Evolutionary conservation across 2,888 invertebrate genomes (phyloP), one percentile per base, ranked within the genome.

Genomic region (Calameuta pallipes): DNA sequence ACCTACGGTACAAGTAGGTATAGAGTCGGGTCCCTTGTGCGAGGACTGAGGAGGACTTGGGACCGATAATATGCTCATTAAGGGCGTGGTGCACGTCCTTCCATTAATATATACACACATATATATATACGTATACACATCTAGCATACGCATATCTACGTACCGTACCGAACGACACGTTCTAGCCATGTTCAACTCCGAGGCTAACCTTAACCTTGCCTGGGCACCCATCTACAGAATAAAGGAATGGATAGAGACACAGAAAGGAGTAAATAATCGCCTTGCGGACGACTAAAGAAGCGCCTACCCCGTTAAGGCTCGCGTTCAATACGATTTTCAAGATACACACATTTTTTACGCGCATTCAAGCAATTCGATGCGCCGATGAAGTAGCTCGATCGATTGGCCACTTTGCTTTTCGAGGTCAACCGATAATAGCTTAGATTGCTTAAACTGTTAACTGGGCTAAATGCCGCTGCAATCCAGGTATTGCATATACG

Each of bases 81-180:
- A 56, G 56, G 56, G 56, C 56, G 23, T 56, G 56, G 23, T 76
- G 76, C 74, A 69, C 69, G 31, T 81, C 81, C 79, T 79, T 76
- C 78, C 78, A 76, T 79, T 80, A 80, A 81, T 82, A 77, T 69
- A 69, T 74, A 81, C 81, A 77, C 37, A 69, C 69, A 31, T 74
- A 37, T 36, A n/a, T 11, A 35, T 33, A 36, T 36, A 12, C 3
- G 12, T 69, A 69, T 34, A 37, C 36, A 36, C 33, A 69, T 34
- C 69, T 73, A 74, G 37, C n/a, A 35, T 70, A 56, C 9, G 9
- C 9, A 9, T 1, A 23, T 2, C 2, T 56, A 56, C 56, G 23
- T 23, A 56, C 23, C 6, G 23, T 56, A 56, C 23, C 56, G 56
- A 56, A 56, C 23, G 56, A 56, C 56, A 56, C 56, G 56, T 56